These are phyloP conservation scores for Gymnorhina tibicen DNA, from an alignment of 2,113 vertebrate species.

Conservation along the genomic window DNA sequence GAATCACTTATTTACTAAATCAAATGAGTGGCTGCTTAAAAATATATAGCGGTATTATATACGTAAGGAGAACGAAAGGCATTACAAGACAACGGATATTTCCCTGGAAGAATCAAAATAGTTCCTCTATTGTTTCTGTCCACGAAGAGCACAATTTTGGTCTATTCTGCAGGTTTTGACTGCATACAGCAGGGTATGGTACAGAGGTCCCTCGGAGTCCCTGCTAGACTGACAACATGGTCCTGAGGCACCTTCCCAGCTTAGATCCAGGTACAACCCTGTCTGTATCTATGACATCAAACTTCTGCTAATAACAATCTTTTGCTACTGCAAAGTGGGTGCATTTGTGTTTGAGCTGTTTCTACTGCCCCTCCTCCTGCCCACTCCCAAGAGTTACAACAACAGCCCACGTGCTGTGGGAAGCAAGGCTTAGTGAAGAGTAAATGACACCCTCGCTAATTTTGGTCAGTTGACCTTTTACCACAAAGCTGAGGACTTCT, in stretches of 20 bases:
- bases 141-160: background rate
- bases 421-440: background rate
- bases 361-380: accelerated
- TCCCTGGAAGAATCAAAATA: background rate
- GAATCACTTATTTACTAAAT: background rate
- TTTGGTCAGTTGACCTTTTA: background rate
- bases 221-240: background rate
- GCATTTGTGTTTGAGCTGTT: background rate
- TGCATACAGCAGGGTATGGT: background rate
- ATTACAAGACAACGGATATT: background rate
- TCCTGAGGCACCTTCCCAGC: background rate
- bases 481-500: background rate
- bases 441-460: accelerated
- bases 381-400: accelerated
- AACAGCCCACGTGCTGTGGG: background rate
- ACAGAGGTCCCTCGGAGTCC: background rate
- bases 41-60: background rate
- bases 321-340: background rate
- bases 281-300: background rate
- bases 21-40: background rate
- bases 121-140: background rate
- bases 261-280: background rate
- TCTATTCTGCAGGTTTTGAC: background rate
- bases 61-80: background rate
- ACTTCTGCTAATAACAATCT: background rate